Evolutionary conservation across 2,797 vertebrate genomes (phyloP).

Genomic region (Sarcophilus harrisii): DNA sequence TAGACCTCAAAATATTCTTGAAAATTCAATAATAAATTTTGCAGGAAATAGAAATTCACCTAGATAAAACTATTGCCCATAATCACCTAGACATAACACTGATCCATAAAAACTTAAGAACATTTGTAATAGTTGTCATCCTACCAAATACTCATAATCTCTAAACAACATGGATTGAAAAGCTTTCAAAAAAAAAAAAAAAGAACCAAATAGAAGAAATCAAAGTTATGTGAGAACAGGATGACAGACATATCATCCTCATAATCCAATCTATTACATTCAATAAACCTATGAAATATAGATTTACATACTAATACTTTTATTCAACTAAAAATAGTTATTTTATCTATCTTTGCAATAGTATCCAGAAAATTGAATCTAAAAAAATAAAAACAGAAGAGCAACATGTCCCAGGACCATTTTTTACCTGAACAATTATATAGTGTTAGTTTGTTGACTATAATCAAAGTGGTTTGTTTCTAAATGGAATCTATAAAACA

Average conservation of each 20-base stretch:
- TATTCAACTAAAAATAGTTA: background rate
- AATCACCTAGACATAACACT: background rate
- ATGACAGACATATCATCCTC: background rate
- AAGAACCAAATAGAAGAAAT: background rate
- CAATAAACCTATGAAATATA: background rate
- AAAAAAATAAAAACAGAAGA: background rate
- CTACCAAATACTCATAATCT: background rate
- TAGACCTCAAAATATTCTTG: background rate
- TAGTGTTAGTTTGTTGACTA: background rate
- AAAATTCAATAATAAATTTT: background rate
- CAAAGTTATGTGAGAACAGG: background rate
- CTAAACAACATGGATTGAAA: background rate
- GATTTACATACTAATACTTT: background rate
- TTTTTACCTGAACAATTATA: background rate
- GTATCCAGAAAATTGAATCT: background rate
- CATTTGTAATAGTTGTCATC: background rate
- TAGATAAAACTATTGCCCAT: background rate
- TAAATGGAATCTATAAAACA: background rate
- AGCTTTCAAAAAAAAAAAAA: background rate
- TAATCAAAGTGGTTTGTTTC: background rate
- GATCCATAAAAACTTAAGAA: background rate
- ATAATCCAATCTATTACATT: background rate
- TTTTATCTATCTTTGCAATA: background rate
- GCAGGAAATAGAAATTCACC: background rate
- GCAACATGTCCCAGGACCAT: background rate